Evolutionary conservation across 2,113 vertebrate species (phyloP).

Genomic region (Calyptomena viridis): DNA sequence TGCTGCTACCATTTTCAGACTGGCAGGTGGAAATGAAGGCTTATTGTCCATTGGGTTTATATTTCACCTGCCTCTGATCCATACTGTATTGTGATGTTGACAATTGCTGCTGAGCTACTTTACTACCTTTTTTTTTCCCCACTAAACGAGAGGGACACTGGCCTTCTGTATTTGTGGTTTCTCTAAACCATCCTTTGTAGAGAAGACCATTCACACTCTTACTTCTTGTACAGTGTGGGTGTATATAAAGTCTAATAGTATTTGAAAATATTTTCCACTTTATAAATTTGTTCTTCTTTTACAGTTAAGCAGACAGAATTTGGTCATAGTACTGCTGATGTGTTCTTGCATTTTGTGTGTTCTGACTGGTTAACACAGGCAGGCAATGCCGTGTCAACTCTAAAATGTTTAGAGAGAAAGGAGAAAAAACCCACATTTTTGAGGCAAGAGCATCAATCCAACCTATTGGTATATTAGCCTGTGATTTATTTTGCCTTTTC

Average conservation of each 20-base stretch:
- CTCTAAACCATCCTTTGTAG: not conserved
- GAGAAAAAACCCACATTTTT: rapidly evolving
- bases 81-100: not conserved
- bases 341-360: not conserved
- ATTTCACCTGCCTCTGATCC: not conserved
- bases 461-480: not conserved
- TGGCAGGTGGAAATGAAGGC: not conserved
- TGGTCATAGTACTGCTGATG: not conserved
- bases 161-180: not conserved
- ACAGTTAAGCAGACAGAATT: not conserved
- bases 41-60: not conserved
- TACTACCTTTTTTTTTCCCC: not conserved
- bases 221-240: not conserved
- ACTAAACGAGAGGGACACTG: not conserved
- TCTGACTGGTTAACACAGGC: not conserved
- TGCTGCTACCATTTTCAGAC: not conserved
- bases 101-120: not conserved
- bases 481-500: not conserved
- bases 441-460: not conserved
- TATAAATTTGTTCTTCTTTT: not conserved
- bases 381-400: rapidly evolving
- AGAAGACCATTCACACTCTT: not conserved
- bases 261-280: not conserved
- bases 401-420: not conserved
- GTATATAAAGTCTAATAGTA: not conserved